Base-by-base conservation (phyloP, 2,888 invertebrate species). In the Thymelicus lineola region DNA sequence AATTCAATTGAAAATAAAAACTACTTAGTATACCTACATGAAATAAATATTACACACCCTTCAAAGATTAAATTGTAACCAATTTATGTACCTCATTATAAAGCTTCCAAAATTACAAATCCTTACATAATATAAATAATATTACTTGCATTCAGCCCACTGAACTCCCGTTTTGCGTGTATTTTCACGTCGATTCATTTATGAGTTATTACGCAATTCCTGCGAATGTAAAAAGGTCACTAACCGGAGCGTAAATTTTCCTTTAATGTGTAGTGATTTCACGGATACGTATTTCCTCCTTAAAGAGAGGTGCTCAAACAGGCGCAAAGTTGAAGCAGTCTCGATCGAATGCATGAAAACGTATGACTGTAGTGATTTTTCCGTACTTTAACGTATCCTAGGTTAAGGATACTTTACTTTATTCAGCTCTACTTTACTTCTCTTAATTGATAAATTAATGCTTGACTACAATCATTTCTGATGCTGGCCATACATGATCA, bases 251-350 rank as follows among this genome's bases (percentile, higher is more conserved):
- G 59, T 66, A 66, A 59, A 59, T 60, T 59, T 58, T 15, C 48
- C 20, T 53, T 20, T 66, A 60, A 66, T 50, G 66, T 48, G 59
- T 50, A 59, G 66, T 66, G 66, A 66, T 66, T 66, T 63, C 14
- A 28, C 59, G 66, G 38, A 59, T 50, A 38, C 59, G 66, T 48
- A 38, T 58, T 66, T 48, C 48, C 48, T 17, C 17, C 17, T 20
- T 66, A 58, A 58, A 46, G 46, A 36, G 48, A 36, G 14, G 36
- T 35, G 17, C 48, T 38, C 35, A 38, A 7, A 46, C 36, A 6
- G 9, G 50, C 20, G 20, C 35, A 38, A 20, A 38, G 6, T 53
- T 36, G 53, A 50, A 63, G 63, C 48, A 50, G 17, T 17, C 46
- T 46, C 12, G 46, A 14, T n/a, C n/a, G n/a, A 42, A 42, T 10